Conservation (phyloP, 2,797 vertebrate species). For the Naso thynnoides region DNA sequence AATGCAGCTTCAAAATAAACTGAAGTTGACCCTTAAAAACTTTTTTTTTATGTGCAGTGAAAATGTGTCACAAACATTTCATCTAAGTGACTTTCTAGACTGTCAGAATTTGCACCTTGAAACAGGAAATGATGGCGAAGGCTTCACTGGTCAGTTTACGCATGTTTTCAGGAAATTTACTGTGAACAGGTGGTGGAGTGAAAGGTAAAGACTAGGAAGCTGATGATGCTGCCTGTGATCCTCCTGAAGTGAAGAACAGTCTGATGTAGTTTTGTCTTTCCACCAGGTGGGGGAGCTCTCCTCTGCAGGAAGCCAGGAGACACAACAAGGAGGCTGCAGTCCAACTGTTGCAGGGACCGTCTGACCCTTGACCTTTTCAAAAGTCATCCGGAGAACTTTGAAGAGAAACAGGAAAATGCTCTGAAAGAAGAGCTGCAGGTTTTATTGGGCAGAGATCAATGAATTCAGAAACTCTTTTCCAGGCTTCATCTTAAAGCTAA, state of each 20-base stretch:
- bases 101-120: too few species aligned
- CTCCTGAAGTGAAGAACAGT: neutral
- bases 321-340: slow-evolving; percentile 64
- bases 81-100: too few species aligned
- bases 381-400: neutral
- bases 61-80: too few species aligned
- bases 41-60: too few species aligned
- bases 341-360: slow-evolving; percentile 57
- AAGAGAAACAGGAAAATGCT: neutral
- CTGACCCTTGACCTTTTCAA: neutral
- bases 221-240: neutral
- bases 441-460: neutral
- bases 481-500: neutral
- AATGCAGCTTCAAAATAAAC: accelerated
- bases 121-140: too few species aligned
- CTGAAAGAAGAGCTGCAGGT: neutral
- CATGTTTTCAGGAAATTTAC: too few species aligned
- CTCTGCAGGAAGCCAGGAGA: slow-evolving; percentile 78
- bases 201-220: too few species aligned
- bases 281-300: slow-evolving; percentile 81
- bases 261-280: slow-evolving; percentile 26
- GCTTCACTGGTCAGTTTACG: too few species aligned
- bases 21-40: too few species aligned
- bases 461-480: neutral
- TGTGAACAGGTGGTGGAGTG: too few species aligned